A percentile compares a stretch with the other conserved stretches of the same genome.
These are phyloP conservation scores for Hipparchia semele DNA, from an alignment of 2,888 invertebrate species.

Conservation along the genomic window DNA sequence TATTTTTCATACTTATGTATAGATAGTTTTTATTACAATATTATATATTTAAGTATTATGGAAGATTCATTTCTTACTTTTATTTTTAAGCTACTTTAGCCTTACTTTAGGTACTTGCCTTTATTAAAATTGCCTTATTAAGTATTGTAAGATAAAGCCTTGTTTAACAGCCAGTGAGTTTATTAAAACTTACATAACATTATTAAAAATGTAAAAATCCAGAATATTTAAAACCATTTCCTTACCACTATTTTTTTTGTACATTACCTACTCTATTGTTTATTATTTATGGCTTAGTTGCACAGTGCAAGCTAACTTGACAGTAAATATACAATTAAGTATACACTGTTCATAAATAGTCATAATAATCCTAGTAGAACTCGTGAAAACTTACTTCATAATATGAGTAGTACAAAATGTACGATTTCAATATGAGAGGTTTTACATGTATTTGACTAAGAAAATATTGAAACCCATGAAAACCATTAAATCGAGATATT, in stretches of 20 bases:
- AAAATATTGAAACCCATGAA: too few species aligned
- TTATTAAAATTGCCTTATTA: background rate
- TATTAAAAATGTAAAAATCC: background rate
- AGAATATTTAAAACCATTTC: background rate
- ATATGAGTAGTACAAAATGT: too few species aligned
- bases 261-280: background rate
- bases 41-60: background rate
- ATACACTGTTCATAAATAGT: background rate
- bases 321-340: background rate
- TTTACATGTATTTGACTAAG: too few species aligned
- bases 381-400: too few species aligned
- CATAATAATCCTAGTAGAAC: background rate
- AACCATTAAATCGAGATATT: too few species aligned
- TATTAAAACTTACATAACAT: slow-evolving; percentile 7
- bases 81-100: background rate
- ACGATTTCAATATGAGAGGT: too few species aligned
- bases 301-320: background rate
- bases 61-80: slow-evolving; percentile 3
- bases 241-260: background rate
- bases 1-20: background rate
- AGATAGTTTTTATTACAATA: too few species aligned
- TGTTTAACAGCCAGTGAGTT: slow-evolving; percentile 14
- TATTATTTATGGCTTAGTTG: background rate
- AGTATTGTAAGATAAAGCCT: slow-evolving; percentile 20
- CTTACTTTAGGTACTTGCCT: background rate